Evolutionary conservation across 2,888 invertebrate genomes (phyloP).

Genomic region (Hypolimnas misippus): DNA sequence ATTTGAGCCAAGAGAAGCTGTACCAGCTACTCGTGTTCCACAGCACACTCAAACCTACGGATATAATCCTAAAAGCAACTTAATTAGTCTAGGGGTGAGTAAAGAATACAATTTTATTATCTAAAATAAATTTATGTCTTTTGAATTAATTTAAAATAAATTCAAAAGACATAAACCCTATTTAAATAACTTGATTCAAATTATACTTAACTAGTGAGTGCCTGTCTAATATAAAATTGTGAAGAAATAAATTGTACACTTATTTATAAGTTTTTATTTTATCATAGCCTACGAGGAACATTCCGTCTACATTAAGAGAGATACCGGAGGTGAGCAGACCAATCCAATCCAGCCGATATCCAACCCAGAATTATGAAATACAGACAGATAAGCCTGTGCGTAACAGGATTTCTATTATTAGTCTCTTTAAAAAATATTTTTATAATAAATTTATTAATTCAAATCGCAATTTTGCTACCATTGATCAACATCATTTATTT

Average conservation of each 20-base stretch:
- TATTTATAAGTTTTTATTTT: neutral
- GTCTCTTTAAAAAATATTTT: no score
- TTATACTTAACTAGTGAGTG: no score
- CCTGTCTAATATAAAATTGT: no score
- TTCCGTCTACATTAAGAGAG: slow-evolving; percentile 18
- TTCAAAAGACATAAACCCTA: no score
- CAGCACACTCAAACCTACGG: slow-evolving; percentile 15
- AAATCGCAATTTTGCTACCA: no score
- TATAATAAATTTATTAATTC: neutral
- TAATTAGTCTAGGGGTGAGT: slow-evolving; percentile 35
- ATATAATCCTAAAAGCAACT: slow-evolving; percentile 32
- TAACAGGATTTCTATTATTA: neutral
- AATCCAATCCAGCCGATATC: slow-evolving; percentile 14
- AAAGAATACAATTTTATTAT: neutral
- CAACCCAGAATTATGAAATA: slow-evolving; percentile 27
- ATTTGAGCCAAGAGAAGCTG: slow-evolving; percentile 23
- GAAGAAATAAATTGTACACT: no score
- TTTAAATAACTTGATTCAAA: no score
- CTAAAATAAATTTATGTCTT: no score
- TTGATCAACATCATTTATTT: no score
- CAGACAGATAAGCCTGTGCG: slow-evolving; percentile 31
- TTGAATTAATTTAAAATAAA: no score
- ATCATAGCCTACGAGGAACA: slow-evolving; percentile 26
- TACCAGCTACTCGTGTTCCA: neutral
- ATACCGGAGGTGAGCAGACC: slow-evolving; percentile 15